Evolutionary conservation across 1,140 invertebrate species (phyloP).

Genomic region (Drosophila sproati): DNA sequence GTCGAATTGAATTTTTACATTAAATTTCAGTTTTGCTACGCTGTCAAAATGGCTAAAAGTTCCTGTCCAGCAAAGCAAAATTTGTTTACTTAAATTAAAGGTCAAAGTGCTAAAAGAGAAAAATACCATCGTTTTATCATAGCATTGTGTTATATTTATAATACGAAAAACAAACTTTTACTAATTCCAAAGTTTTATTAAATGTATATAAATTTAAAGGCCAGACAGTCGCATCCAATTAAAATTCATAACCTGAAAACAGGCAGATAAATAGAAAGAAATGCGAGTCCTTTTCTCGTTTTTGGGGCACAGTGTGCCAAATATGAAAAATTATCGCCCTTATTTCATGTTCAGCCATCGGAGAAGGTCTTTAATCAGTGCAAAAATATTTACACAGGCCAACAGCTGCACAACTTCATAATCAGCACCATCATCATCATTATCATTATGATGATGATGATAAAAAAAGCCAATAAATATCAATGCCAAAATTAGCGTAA

Average conservation of each 20-base stretch:
- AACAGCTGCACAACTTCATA: slow-evolving; percentile 5
- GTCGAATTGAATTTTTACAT: background rate
- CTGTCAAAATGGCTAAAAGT: background rate
- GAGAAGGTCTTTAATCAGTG: slow-evolving; percentile 50
- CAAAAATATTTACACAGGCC: slow-evolving; percentile 36
- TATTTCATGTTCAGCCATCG: slow-evolving; percentile 21
- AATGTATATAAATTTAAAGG: slow-evolving; percentile 2
- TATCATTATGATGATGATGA: slow-evolving; percentile 9
- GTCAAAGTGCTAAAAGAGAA: background rate
- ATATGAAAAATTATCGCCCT: slow-evolving; percentile 28
- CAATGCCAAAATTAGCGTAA: slow-evolving; percentile 53
- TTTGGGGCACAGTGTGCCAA: background rate
- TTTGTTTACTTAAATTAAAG: slow-evolving; percentile 1
- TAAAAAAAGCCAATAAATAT: slow-evolving; percentile 54
- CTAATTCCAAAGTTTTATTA: slow-evolving; percentile 8
- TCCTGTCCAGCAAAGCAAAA: background rate
- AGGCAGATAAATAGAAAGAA: slow-evolving; percentile 4
- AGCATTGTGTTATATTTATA: background rate
- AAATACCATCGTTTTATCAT: slow-evolving; percentile 1
- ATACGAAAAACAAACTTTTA: slow-evolving; percentile 7
- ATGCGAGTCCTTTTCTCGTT: slow-evolving; percentile 11
- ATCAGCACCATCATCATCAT: background rate
- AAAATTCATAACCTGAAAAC: slow-evolving; percentile 15
- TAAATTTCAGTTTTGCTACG: background rate
- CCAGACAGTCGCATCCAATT: slow-evolving; percentile 10